A percentile compares a stretch with the other conserved stretches of the same genome.
Evolutionary conservation across 2,113 vertebrate species (phyloP).

Genomic region (Puntigrus tetrazona): DNA sequence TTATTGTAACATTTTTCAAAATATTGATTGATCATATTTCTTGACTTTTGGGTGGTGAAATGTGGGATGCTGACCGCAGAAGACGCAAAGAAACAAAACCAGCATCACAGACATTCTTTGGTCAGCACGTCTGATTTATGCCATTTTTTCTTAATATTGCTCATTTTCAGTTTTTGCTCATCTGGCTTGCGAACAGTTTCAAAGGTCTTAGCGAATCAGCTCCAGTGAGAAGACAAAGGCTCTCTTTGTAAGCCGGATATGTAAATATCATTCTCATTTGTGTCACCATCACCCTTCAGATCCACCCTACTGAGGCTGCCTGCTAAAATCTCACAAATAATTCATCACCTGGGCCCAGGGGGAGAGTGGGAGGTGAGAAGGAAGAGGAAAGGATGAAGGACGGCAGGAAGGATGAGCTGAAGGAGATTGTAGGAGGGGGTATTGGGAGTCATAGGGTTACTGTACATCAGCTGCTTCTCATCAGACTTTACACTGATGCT

Average conservation of each 20-base stretch:
- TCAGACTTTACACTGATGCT: constrained; percentile 36
- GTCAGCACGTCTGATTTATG: not conserved
- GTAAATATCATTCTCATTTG: constrained; percentile 25
- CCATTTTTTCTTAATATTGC: not conserved
- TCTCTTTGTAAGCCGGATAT: not conserved
- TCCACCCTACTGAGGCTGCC: constrained; percentile 28
- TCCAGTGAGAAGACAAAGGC: not conserved
- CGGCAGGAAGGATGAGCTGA: constrained; percentile 8
- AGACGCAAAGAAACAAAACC: no score
- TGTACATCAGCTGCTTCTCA: constrained; percentile 49
- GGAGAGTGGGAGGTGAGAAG: constrained; percentile 39
- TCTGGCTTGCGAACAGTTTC: not conserved
- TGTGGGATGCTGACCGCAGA: not conserved
- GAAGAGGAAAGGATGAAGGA: constrained; percentile 31
- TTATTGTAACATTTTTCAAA: not conserved
- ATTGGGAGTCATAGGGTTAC: constrained; percentile 29
- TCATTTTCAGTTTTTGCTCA: not conserved
- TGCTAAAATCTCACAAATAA: constrained; percentile 52
- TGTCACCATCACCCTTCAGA: constrained; percentile 29
- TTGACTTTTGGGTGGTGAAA: not conserved
- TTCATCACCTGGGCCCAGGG: constrained; percentile 51
- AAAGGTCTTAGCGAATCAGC: not conserved
- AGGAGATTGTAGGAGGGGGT: constrained; percentile 1
- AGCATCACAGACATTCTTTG: not conserved
- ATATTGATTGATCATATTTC: not conserved